Conservation (phyloP, 2,797 vertebrate genomes). For the Pseudopleuronectes americanus region DNA sequence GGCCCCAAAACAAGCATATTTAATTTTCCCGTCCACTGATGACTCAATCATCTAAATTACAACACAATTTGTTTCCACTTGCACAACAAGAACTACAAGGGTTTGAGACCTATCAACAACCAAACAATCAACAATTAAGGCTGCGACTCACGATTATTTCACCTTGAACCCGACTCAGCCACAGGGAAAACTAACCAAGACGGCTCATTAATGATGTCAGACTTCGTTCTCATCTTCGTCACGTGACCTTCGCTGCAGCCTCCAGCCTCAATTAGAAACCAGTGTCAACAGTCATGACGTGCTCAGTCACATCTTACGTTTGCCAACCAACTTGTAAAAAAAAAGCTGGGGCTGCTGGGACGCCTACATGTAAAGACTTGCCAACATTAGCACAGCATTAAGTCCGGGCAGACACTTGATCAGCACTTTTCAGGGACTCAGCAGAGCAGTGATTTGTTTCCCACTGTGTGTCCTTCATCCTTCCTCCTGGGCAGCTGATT, state of each 20-base stretch:
- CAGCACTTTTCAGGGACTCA: conserved; percentile 46
- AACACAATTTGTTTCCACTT: background rate
- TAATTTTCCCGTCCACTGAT: conserved; percentile 2
- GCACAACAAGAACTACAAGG: too few relatives aligned
- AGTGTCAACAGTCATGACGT: background rate
- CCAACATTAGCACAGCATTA: conserved; percentile 29
- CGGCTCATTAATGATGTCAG: conserved; percentile 4
- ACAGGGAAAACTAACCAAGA: too few relatives aligned
- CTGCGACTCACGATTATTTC: too few relatives aligned
- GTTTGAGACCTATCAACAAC: too few relatives aligned
- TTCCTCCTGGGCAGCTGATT: conserved; percentile 33
- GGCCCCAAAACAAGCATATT: background rate
- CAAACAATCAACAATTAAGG: too few relatives aligned
- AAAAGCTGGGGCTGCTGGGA: conserved; percentile 24
- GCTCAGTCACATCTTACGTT: background rate
- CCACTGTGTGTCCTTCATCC: conserved; percentile 17
- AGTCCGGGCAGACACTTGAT: conserved; percentile 26
- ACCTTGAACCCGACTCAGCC: too few relatives aligned
- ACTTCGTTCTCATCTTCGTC: conserved; percentile 37
- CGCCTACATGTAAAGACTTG: conserved; percentile 32
- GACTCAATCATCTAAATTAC: background rate
- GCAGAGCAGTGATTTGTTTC: conserved; percentile 33
- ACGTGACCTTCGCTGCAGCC: too few relatives aligned
- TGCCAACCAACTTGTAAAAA: conserved; percentile 21
- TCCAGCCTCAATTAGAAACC: too few relatives aligned